Evolutionary conservation across 1,140 invertebrate species (phyloP).

Genomic region (Caenorhabditis brenneri): DNA sequence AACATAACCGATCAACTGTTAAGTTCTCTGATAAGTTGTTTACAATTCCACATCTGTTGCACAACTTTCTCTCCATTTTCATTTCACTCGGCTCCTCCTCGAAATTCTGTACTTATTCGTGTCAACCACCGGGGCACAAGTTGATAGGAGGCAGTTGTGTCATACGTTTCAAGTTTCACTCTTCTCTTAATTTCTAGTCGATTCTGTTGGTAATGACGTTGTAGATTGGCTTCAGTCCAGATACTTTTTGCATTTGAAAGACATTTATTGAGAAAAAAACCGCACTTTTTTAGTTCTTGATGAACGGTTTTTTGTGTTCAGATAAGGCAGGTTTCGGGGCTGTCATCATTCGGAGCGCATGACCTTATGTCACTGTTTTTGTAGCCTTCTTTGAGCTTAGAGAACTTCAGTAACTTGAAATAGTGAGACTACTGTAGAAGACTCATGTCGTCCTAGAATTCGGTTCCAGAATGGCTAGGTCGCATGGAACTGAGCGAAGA

Average conservation of each 20-base stretch:
- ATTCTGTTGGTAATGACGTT: no score
- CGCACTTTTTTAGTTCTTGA: neutral
- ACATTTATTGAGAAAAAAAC: neutral
- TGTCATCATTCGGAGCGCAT: neutral
- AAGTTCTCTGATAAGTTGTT: constrained; percentile 38
- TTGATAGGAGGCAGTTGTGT: neutral
- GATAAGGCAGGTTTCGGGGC: neutral
- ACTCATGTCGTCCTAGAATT: no score
- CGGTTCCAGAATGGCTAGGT: no score
- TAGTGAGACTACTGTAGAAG: no score
- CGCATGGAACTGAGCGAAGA: no score
- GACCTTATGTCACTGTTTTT: neutral
- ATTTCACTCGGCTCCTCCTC: neutral
- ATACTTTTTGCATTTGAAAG: neutral
- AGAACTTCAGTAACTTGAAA: no score
- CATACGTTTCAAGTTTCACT: neutral
- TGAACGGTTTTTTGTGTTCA: neutral
- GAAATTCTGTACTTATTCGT: constrained; percentile 37
- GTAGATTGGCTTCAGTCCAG: constrained; percentile 11
- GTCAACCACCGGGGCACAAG: neutral
- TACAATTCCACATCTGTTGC: constrained; percentile 26
- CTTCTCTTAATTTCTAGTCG: neutral
- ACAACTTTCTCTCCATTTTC: neutral
- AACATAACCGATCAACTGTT: constrained; percentile 19
- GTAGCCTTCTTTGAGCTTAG: neutral